Conservation (phyloP, 2,113 vertebrate species). For the Sorex araneus region DNA sequence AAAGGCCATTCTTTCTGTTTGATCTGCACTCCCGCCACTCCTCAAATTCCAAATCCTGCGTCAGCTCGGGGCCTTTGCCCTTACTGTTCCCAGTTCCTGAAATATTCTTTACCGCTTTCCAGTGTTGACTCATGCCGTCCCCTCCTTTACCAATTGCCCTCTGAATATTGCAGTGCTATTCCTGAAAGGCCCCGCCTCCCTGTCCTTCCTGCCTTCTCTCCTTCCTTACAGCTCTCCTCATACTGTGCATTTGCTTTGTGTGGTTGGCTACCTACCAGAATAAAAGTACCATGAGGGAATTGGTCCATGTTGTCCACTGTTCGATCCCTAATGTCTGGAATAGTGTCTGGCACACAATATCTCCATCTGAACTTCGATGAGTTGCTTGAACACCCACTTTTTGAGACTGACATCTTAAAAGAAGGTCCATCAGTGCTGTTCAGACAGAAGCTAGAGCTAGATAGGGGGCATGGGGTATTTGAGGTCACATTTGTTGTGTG, state of each 20-base stretch:
- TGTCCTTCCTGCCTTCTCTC: not conserved
- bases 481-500: not conserved
- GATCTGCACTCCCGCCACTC: not conserved
- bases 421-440: not conserved
- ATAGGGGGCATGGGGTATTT: not conserved
- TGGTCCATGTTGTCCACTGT: conserved; percentile 1
- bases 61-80: conserved; percentile 15
- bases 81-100: not conserved
- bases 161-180: not conserved
- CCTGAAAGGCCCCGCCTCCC: not conserved
- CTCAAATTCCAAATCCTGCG: not conserved
- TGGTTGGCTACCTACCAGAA: not conserved
- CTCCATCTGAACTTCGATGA: not conserved
- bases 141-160: not conserved
- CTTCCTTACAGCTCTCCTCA: not conserved
- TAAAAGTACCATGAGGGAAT: not conserved
- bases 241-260: conserved; percentile 22
- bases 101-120: not conserved
- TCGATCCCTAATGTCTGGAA: not conserved
- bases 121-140: not conserved
- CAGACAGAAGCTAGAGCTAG: not conserved
- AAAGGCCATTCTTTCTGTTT: not conserved
- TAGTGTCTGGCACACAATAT: not conserved
- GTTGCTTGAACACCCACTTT: not conserved
- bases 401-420: not conserved